Base-by-base conservation (phyloP, 1,140 invertebrate genomes). In the Parapsyche elsis region DNA sequence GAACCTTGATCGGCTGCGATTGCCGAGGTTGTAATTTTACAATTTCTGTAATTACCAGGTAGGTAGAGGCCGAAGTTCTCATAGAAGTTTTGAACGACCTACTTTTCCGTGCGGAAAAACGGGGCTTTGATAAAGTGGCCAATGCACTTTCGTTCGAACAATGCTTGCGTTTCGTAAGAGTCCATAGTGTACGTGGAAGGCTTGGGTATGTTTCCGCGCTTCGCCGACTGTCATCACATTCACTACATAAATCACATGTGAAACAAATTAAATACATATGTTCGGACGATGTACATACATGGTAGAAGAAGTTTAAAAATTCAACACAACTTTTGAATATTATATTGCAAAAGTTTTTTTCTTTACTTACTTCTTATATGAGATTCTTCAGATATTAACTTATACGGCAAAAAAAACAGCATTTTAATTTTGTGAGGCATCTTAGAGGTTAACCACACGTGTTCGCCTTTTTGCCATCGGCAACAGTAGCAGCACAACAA, bases 91-190 rank as follows among this genome's bases (percentile, higher is more conserved):
- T 53, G 7, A 26, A 67, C 21, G 71, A 73, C 71, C 71, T 38
- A 73, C 71, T 73, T 73, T 73, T 45, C 14, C 16, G 71, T n/a
- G 38, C 26, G 16, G 16, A 73, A 49, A 71, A 73, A 73, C 12
- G 19, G 30, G n/a, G 38, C 45, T 73, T 73, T 16, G 38, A 38
- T 38, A 38, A 38, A 38, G 30, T 38, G 30, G 26, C 24, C 10
- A 5, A 23, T 23, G 67, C 16, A 26, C 21, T 24, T 16, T 23
- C 26, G 23, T 26, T 23, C 67, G 14, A 26, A n/a, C 67, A 30
- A 14, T 38, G 30, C 30, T 38, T 38, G 7, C 30, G 30, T 38
- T 38, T 38, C 30, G 30, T 38, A 38, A 38, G 30, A 38, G 1
- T 38, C 7, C 7, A 38, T 7, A 38, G 7, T 38, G 30, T 38